Evolutionary conservation across 2,113 vertebrate genomes (phyloP).

Genomic region (Casuarius casuarius): DNA sequence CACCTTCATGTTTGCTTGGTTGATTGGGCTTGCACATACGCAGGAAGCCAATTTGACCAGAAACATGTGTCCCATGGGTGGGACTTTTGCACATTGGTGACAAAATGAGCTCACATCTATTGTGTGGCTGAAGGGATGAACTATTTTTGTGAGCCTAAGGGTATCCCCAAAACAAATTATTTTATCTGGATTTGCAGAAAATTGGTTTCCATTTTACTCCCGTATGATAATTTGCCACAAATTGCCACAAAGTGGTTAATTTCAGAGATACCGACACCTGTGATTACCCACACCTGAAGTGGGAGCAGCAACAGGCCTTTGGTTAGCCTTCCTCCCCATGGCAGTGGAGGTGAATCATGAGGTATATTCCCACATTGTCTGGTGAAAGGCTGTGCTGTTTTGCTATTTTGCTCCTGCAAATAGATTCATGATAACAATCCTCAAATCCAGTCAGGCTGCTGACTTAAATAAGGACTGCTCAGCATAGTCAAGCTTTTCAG

Average conservation of each 20-base stretch:
- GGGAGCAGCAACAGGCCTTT: not conserved
- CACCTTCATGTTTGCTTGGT: not conserved
- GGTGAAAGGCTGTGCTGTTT: not conserved
- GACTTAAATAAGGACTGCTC: not conserved
- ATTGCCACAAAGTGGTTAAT: not conserved
- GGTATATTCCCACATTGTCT: not conserved
- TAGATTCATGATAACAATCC: not conserved
- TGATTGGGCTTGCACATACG: not conserved
- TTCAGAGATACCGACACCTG: not conserved
- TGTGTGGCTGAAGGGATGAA: not conserved
- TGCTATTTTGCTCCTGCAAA: not conserved
- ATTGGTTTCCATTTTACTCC: not conserved
- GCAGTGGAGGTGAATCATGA: not conserved
- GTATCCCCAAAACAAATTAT: too few species aligned
- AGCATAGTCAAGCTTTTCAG: not conserved
- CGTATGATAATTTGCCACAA: not conserved
- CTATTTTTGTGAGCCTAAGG: not conserved
- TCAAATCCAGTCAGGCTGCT: not conserved
- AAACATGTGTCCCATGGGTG: not conserved
- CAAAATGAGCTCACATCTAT: not conserved
- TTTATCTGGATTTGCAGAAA: not conserved
- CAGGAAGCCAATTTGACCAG: fast-evolving
- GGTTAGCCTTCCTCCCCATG: not conserved
- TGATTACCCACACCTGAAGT: too few species aligned
- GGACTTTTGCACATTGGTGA: not conserved